phyloP scores from a whole-genome alignment of 2,113 vertebrate species.

The Leucoraja erinaceus region DNA sequence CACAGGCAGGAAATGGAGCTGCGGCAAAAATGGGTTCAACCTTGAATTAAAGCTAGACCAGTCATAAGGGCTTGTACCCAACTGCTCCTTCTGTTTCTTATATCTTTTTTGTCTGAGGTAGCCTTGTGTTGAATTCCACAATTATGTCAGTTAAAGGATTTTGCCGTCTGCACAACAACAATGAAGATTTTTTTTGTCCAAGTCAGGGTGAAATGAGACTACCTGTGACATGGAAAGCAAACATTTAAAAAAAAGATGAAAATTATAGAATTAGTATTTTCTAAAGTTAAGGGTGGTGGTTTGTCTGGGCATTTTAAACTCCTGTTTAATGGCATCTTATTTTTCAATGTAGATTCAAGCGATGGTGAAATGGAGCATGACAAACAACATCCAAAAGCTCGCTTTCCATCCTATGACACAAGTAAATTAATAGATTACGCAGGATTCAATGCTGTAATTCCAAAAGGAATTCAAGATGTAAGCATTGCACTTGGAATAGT shows the following conservation, averaged over 20 bases:
- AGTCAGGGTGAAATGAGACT: not conserved
- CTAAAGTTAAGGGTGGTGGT: not conserved
- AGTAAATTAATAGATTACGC: constrained; percentile 88
- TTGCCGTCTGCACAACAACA: not conserved
- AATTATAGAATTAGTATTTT: not conserved
- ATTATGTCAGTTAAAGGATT: not conserved
- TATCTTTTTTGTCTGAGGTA: too few species aligned
- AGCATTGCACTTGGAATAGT: constrained; percentile 50
- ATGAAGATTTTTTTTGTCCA: not conserved
- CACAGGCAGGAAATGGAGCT: too few species aligned
- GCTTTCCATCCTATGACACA: constrained; percentile 72
- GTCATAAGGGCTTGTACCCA: too few species aligned
- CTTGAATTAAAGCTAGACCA: too few species aligned
- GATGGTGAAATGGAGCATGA: constrained; percentile 52
- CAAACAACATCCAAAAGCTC: constrained; percentile 48
- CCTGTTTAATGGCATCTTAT: constrained; percentile 33
- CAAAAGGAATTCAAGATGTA: constrained; percentile 77
- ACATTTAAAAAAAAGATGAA: not conserved
- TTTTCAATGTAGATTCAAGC: constrained; percentile 51
- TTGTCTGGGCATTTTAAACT: not conserved
- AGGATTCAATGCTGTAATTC: constrained; percentile 79
- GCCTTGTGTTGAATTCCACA: not conserved
- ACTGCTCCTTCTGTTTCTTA: too few species aligned
- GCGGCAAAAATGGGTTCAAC: too few species aligned
- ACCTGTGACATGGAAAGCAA: not conserved